Percentiles rank a stretch among this genome's conserved stretches.
Conservation (phyloP, 2,888 invertebrate species). For the Limnephilus marmoratus region DNA sequence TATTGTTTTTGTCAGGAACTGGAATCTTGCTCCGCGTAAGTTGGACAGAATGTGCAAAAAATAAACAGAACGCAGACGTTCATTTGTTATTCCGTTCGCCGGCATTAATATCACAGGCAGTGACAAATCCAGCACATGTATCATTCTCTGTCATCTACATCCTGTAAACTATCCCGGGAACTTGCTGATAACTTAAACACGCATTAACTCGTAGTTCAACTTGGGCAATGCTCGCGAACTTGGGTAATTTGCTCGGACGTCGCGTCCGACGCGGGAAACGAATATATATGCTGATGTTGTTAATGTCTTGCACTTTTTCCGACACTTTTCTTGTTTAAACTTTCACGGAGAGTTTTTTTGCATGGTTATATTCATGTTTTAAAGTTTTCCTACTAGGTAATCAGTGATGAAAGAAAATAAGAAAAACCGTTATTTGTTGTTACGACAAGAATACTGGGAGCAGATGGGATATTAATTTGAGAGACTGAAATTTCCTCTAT, state of each 20-base stretch:
- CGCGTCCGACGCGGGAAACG: neutral
- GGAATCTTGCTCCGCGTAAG: neutral
- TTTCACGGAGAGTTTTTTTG: neutral
- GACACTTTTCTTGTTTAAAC: constrained; percentile 10
- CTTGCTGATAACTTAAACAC: constrained; percentile 31
- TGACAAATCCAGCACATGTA: constrained; percentile 46
- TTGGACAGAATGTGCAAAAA: neutral
- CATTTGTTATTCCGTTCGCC: constrained; percentile 32
- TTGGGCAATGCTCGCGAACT: neutral
- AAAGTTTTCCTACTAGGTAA: neutral
- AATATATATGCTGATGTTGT: neutral
- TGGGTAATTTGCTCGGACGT: constrained; percentile 2
- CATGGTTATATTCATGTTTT: no score
- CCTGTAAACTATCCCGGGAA: constrained; percentile 18
- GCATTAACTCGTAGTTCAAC: constrained; percentile 30
- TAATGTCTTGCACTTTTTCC: constrained; percentile 2
- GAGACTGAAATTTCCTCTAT: neutral
- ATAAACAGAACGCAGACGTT: neutral
- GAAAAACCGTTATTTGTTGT: neutral
- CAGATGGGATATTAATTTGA: neutral
- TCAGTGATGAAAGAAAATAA: neutral
- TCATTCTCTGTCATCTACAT: constrained; percentile 41
- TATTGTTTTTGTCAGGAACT: neutral
- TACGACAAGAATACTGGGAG: neutral
- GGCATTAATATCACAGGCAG: constrained; percentile 42